Percentiles rank a stretch among this genome's conserved stretches.
Conservation (phyloP, 2,113 vertebrate species). For the Parus major region DNA sequence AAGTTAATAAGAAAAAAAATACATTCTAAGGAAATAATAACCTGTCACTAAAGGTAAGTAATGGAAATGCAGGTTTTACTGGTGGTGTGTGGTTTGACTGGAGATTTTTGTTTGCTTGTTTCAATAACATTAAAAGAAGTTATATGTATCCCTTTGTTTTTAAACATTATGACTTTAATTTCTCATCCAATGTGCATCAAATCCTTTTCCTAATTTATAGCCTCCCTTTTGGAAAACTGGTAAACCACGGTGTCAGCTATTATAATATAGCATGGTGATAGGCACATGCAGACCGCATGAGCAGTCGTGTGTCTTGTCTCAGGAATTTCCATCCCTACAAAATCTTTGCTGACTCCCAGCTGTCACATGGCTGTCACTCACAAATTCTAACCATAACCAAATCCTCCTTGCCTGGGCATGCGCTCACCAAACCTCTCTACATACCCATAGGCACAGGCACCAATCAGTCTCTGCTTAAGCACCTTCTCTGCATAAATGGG, state of each 20-base stretch:
- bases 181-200: neutral
- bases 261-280: constrained; percentile 47
- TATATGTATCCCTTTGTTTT: neutral
- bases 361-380: constrained; percentile 66
- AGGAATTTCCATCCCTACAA: constrained; percentile 42
- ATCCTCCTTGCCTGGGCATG: neutral
- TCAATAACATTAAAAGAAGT: neutral
- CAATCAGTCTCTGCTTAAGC: neutral
- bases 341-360: constrained; percentile 52
- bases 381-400: constrained; percentile 62
- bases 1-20: neutral
- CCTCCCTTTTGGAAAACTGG: constrained; percentile 52
- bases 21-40: neutral
- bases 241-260: constrained; percentile 60
- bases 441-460: neutral
- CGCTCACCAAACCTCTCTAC: neutral
- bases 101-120: constrained; percentile 7
- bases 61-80: neutral
- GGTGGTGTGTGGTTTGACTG: neutral
- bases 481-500: neutral
- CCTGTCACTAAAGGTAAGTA: neutral
- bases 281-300: constrained; percentile 42
- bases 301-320: constrained; percentile 13
- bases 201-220: constrained; percentile 43
- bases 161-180: constrained; percentile 7